phyloP scores from a whole-genome alignment of 2,888 invertebrate genomes.

The Suillia variegata region DNA sequence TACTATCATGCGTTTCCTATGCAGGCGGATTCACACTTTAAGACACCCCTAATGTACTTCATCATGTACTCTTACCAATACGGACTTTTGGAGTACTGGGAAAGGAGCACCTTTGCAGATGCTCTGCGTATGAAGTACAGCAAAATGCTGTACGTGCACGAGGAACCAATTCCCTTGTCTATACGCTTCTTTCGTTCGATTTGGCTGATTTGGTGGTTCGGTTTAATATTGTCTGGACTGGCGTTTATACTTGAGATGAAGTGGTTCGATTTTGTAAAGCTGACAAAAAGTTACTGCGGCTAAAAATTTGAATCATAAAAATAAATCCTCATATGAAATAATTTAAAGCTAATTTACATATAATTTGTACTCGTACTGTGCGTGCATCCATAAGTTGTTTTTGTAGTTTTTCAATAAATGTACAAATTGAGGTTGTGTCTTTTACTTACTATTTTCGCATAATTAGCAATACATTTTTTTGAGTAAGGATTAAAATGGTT shows the following conservation, averaged over 20 bases:
- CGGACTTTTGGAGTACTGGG: constrained; percentile 41
- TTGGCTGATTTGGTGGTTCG: constrained; percentile 40
- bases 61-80: constrained; percentile 41
- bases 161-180: constrained; percentile 35
- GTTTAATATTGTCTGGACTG: constrained; percentile 35
- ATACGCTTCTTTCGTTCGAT: constrained; percentile 39
- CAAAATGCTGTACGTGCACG: constrained; percentile 26
- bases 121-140: constrained; percentile 38
- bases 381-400: too few species aligned
- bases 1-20: constrained; percentile 47
- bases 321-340: too few species aligned
- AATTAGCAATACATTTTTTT: too few species aligned
- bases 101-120: constrained; percentile 40
- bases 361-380: too few species aligned
- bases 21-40: constrained; percentile 45
- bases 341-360: too few species aligned
- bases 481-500: too few species aligned
- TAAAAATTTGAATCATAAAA: neutral
- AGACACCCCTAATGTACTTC: constrained; percentile 35
- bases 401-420: too few species aligned
- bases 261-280: constrained; percentile 17
- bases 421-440: too few species aligned
- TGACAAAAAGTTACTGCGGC: neutral
- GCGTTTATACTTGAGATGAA: constrained; percentile 41
- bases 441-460: too few species aligned